Base-by-base conservation (phyloP, 2,797 vertebrate species). In the Petrocephalus sullivani region DNA sequence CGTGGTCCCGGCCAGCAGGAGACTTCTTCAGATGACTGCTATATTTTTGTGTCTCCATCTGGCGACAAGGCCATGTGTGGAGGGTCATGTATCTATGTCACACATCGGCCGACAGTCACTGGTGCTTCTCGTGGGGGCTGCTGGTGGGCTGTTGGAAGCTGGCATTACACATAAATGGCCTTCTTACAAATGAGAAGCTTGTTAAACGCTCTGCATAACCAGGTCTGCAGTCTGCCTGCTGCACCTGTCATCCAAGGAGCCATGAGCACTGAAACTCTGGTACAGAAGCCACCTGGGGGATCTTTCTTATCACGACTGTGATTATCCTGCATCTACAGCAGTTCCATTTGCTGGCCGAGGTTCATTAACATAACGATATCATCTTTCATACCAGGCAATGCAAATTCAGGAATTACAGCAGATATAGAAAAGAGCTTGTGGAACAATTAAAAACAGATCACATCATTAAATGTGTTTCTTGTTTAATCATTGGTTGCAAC, bases 271-370 rank as follows among this genome's bases (percentile, higher is more conserved):
- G 41, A 86, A 41, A 19, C 23, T 14, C 28, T 56, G 28, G 33
- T 16, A 87, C 37, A 33, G 58, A 64, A 61, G 19, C 58, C 57
- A 61, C 19, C 57, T 87, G 85, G 85, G n/a, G 33, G 41, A 21
- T 14, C 64, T 49, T 46, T 61, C 64, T 61, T 37, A 86, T 61
- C 23, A 64, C 41, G 1, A 67, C 19, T n/a, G 33, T 87, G 57
- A 67, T 87, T 19, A 2, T 87, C 21, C 41, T 87, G 16, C 85
- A 87, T 87, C 85, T 14, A 23, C 41, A 87, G 37, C 41, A 83
- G 49, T 83, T 51, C 4, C 53, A 51, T 51, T 83, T 57, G 28
- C 21, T 71, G 33, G 64, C 16, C 9, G 54, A 83, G 81, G 53
- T 21, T 51, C 46, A 51, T 51, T 83, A 83, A 51, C 46, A 87